phyloP scores from a whole-genome alignment of 2,113 vertebrate genomes.

The Malurus elegans region DNA sequence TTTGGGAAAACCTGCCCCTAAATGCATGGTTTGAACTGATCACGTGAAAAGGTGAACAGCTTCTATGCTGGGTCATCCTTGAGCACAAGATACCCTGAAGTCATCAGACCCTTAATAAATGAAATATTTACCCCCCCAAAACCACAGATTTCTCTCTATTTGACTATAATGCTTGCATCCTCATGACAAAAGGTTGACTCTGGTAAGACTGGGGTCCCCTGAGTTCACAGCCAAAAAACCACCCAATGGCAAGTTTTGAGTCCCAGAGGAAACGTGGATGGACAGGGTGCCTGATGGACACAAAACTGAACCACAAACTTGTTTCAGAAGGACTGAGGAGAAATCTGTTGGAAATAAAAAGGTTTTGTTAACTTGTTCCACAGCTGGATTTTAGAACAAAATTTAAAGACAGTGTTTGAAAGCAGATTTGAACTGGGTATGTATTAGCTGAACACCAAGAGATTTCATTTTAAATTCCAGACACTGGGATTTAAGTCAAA shows the following conservation, averaged over 20 bases:
- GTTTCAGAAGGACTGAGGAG: background rate
- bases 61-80: rapidly evolving
- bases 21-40: background rate
- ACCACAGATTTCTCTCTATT: rapidly evolving
- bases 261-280: rapidly evolving
- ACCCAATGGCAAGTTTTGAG: background rate
- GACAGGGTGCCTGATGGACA: rapidly evolving
- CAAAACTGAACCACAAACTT: background rate
- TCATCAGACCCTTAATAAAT: background rate
- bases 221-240: background rate
- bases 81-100: background rate
- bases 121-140: rapidly evolving
- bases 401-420: background rate
- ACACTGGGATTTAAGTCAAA: background rate
- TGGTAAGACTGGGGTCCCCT: background rate
- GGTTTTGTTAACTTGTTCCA: background rate
- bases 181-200: background rate
- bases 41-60: background rate
- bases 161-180: background rate
- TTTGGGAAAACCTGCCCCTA: background rate
- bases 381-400: background rate
- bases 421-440: background rate
- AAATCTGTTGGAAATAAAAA: background rate
- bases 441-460: background rate
- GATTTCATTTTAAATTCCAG: background rate